phyloP scores from a whole-genome alignment of 2,113 vertebrate genomes.

The Piliocolobus tephrosceles region DNA sequence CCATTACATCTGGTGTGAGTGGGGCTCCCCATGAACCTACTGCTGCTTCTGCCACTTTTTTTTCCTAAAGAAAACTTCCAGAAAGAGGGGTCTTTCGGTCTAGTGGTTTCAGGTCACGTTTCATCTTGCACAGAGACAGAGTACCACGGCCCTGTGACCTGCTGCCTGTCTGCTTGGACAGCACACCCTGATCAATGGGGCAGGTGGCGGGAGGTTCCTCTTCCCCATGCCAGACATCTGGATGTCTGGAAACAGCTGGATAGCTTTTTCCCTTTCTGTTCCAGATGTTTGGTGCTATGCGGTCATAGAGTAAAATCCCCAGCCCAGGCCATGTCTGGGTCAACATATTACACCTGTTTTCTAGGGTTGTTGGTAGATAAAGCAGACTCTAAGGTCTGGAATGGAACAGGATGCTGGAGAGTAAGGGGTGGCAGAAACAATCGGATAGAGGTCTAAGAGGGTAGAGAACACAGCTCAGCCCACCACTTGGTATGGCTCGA shows the following conservation, averaged over 20 bases:
- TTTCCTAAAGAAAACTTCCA: conserved; percentile 11
- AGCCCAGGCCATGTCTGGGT: background rate
- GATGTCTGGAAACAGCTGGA: conserved; percentile 1
- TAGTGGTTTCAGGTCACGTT: background rate
- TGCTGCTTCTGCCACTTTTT: background rate
- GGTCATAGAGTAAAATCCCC: background rate
- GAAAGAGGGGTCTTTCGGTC: background rate
- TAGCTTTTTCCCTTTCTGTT: background rate
- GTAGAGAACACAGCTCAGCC: too few species aligned
- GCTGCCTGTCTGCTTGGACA: background rate
- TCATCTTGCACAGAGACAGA: background rate
- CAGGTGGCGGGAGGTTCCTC: background rate
- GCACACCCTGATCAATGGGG: background rate
- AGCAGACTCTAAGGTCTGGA: background rate
- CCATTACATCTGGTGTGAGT: background rate
- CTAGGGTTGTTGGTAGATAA: background rate
- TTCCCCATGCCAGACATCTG: background rate
- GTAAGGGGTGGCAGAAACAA: background rate
- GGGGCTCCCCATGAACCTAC: background rate
- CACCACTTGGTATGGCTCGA: rapidly evolving
- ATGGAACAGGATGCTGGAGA: too few species aligned
- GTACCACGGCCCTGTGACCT: background rate
- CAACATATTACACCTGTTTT: background rate
- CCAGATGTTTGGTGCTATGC: background rate
- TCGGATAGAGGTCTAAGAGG: too few species aligned